Evolutionary conservation across 2,888 invertebrate species (phyloP).

Genomic region (Resseliella maxima): DNA sequence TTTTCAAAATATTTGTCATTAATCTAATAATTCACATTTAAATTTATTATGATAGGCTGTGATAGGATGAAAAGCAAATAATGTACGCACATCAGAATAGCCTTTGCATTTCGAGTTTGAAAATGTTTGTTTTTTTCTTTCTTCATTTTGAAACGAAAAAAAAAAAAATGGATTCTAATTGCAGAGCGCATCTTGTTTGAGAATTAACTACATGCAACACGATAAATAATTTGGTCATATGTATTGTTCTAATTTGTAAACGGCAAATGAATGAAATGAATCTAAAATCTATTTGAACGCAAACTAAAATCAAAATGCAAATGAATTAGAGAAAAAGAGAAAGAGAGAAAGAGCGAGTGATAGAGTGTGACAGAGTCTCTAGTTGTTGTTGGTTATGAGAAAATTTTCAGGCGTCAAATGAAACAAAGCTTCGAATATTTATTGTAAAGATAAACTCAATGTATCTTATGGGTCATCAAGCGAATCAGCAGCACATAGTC

Average conservation of each 20-base stretch:
- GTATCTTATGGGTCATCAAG: conserved; percentile 45
- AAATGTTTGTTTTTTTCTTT: neutral
- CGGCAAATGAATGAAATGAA: neutral
- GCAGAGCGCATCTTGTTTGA: conserved; percentile 25
- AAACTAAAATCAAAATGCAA: neutral
- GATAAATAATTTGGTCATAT: conserved; percentile 17
- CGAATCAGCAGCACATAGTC: neutral
- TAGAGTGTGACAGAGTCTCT: neutral
- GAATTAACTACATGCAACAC: conserved; percentile 23
- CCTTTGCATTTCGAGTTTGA: neutral
- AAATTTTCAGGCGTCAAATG: neutral
- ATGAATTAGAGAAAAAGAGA: neutral
- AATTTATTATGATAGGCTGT: conserved; percentile 11
- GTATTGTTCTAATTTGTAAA: conserved; percentile 49
- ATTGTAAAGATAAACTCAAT: neutral
- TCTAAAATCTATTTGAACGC: conserved; percentile 13
- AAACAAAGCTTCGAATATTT: conserved; percentile 27
- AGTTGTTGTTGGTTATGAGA: too few relatives aligned
- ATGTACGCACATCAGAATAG: too few relatives aligned
- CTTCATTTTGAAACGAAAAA: neutral
- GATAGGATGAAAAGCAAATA: neutral
- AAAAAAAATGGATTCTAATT: conserved; percentile 40
- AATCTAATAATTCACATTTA: conserved; percentile 41
- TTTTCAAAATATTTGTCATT: conserved; percentile 32
- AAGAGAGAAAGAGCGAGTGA: neutral